A percentile compares a stretch with the other conserved stretches of the same genome.
Evolutionary conservation across 2,888 invertebrate species (phyloP).

Genomic region (Erynnis tages): DNA sequence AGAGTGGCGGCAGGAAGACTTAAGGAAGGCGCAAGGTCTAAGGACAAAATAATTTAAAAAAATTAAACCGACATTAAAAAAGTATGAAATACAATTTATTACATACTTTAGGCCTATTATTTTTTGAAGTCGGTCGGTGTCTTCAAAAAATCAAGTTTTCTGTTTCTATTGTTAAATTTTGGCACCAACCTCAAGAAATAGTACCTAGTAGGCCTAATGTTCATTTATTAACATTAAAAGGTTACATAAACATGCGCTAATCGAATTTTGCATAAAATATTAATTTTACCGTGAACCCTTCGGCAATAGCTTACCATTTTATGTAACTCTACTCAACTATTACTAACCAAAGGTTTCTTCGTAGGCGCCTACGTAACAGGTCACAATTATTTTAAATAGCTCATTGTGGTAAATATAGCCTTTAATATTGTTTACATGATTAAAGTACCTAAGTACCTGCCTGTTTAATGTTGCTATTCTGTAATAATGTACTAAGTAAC

Average conservation of each 20-base stretch:
- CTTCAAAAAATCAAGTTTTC: too few species aligned
- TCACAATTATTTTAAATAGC: conserved; percentile 48
- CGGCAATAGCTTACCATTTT: conserved; percentile 31
- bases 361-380: conserved; percentile 49
- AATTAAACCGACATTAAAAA: too few species aligned
- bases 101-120: too few species aligned
- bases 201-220: too few species aligned
- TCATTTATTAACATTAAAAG: too few species aligned
- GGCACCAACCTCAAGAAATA: too few species aligned
- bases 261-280: conserved; percentile 30
- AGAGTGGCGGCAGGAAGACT: too few species aligned
- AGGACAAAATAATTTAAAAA: too few species aligned
- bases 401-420: conserved; percentile 22
- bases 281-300: conserved; percentile 35
- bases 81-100: too few species aligned
- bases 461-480: conserved; percentile 11
- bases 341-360: conserved; percentile 46
- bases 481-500: neutral
- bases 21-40: too few species aligned
- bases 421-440: conserved; percentile 16
- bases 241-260: conserved; percentile 18
- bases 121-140: too few species aligned
- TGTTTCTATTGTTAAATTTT: too few species aligned
- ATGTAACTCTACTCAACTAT: conserved; percentile 37
- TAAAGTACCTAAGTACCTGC: conserved; percentile 2